Evolutionary conservation across 2,888 invertebrate genomes (phyloP), one percentile per base, ranked within the genome.

Genomic region (Cyclophora punctaria): DNA sequence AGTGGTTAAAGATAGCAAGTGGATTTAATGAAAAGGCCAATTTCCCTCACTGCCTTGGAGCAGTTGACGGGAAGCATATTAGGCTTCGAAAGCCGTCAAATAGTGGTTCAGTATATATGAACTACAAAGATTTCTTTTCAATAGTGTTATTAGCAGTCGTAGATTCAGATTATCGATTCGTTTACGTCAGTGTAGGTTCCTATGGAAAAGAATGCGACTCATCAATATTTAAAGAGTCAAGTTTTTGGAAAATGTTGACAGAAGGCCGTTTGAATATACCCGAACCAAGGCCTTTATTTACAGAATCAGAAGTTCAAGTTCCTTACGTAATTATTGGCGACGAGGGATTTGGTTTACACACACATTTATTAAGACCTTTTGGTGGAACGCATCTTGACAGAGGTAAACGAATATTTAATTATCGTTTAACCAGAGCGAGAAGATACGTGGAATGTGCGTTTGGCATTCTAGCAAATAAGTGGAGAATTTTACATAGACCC

Each of bases 141-240:
- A 53, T 58, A 40, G 51, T 55, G 35, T 51, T 57, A 48, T 46
- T 55, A 51, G 56, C 56, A 7, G 49, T 56, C 41, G 56, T 55
- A 41, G 58, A 60, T 54, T 51, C 58, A 50, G 43, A 57, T 55
- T 58, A 58, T 49, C 50, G 46, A 48, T 60, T 58, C 47, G 54
- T 46, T 45, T 57, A 50, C 51, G 51, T 60, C 45, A 34, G 52
- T 51, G 53, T 58, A 34, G 60, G 60, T 44, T 52, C 58, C 34
- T 63, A 48, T 58, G 64, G 66, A 35, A 61, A 51, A 58, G 62
- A 62, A 55, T 48, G 61, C 51, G 64, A 64, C 50, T 60, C 60
- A 41, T 49, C 62, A 57, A 56, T 67, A 57, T 64, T 62, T 55
- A 53, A 60, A 41, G 61, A 65, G 45, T 52, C 58, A 41, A 52